Evolutionary conservation across 2,888 invertebrate species (phyloP).

Genomic region (Nemotelus nigrinus): DNA sequence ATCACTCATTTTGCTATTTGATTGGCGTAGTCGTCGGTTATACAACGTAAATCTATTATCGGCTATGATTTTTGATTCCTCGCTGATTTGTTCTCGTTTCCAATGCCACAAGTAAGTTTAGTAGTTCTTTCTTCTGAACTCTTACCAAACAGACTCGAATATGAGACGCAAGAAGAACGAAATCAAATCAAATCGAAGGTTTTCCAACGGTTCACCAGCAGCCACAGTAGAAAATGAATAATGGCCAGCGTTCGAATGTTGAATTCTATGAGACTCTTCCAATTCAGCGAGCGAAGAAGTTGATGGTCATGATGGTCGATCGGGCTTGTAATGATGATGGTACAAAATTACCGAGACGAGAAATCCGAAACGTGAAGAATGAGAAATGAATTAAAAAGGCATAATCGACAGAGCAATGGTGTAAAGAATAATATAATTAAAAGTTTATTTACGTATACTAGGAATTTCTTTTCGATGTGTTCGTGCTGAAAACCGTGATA

Average conservation of each 20-base stretch:
- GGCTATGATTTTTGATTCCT: conserved; percentile 21
- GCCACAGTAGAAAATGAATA: neutral
- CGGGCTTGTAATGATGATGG: neutral
- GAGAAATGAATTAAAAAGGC: neutral
- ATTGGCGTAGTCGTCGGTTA: neutral
- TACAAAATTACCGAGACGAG: conserved; percentile 4
- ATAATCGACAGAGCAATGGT: neutral
- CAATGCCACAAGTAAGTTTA: conserved; percentile 3
- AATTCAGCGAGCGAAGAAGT: neutral
- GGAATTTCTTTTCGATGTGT: too few species aligned
- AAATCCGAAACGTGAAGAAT: neutral
- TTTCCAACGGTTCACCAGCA: neutral
- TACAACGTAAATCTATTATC: conserved; percentile 36
- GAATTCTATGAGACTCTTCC: neutral
- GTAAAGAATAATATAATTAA: neutral
- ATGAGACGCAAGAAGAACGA: neutral
- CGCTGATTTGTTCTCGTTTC: conserved; percentile 39
- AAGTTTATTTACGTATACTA: too few species aligned
- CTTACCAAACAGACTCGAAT: conserved; percentile 10
- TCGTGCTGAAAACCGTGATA: too few species aligned
- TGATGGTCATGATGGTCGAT: neutral
- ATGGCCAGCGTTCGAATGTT: neutral
- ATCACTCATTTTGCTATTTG: neutral
- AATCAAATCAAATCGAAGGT: conserved; percentile 6
- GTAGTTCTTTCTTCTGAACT: too few species aligned